Evolutionary conservation across 2,113 vertebrate species (phyloP).

Genomic region (Aphelocoma coerulescens): DNA sequence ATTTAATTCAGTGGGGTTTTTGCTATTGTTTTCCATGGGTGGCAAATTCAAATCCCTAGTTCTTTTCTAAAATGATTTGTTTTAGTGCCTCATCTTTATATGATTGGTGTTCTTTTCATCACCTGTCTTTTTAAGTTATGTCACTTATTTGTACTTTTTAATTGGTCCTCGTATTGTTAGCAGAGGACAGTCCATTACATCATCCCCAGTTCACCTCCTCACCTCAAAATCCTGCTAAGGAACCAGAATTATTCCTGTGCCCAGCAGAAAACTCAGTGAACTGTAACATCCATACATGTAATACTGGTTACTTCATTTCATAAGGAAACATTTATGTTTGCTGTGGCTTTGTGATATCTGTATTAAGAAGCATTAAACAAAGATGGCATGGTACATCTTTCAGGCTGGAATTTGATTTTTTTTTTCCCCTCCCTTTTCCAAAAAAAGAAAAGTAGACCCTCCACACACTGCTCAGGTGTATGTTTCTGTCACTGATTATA

Average conservation of each 20-base stretch:
- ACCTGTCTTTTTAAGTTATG: not conserved
- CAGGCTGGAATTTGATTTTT: not conserved
- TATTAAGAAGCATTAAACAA: not conserved
- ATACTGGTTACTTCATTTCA: not conserved
- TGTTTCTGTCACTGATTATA: not conserved
- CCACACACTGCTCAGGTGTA: not conserved
- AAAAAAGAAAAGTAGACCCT: not conserved
- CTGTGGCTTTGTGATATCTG: not conserved
- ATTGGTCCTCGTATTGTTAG: not conserved
- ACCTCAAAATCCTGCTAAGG: not conserved
- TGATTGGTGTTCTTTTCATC: not conserved
- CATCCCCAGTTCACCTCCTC: not conserved
- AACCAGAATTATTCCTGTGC: not conserved
- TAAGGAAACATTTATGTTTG: not conserved
- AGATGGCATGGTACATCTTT: not conserved
- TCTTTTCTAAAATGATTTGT: not conserved
- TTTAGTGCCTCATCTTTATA: not conserved
- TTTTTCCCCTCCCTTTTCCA: fast-evolving
- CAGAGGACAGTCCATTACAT: not conserved
- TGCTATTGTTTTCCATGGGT: not conserved
- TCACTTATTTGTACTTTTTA: not conserved
- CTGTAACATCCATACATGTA: not conserved
- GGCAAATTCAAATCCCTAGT: not conserved
- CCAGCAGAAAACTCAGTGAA: not conserved
- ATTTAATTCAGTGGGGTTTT: not conserved